These are phyloP conservation scores for Toxostoma redivivum DNA, from an alignment of 2,113 vertebrate genomes.

Conservation along the genomic window DNA sequence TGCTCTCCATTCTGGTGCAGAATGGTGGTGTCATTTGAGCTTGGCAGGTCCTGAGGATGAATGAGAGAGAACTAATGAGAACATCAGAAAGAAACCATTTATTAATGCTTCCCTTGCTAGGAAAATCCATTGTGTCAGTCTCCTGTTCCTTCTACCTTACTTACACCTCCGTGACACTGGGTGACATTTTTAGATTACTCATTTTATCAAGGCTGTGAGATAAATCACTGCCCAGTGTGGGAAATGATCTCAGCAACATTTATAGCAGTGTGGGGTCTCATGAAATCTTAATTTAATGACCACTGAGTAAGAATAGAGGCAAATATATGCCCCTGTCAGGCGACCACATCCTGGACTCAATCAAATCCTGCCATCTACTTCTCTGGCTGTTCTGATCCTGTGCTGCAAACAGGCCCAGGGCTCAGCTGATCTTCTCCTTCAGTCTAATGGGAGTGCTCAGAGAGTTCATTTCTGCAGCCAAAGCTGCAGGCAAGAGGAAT, in stretches of 20 bases:
- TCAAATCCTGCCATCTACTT: background rate
- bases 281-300: slow-evolving; percentile 52
- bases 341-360: background rate
- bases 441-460: background rate
- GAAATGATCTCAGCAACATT: slow-evolving; percentile 34
- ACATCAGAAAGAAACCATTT: background rate
- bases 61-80: slow-evolving; percentile 16
- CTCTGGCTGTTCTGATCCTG: background rate
- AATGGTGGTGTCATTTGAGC: background rate
- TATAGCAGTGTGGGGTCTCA: slow-evolving; percentile 37
- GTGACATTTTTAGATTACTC: slow-evolving; percentile 40
- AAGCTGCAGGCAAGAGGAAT: background rate
- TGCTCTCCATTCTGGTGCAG: background rate
- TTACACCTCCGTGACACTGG: background rate
- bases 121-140: slow-evolving; percentile 11
- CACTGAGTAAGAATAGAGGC: slow-evolving; percentile 36
- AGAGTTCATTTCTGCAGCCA: background rate
- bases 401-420: background rate
- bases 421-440: background rate
- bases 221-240: slow-evolving; percentile 13
- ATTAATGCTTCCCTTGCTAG: background rate
- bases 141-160: background rate
- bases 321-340: background rate
- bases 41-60: background rate
- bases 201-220: slow-evolving; percentile 9